Evolutionary conservation across 2,888 invertebrate genomes (phyloP), one percentile per base, ranked within the genome.

Genomic region (Diachrysia chrysitis): DNA sequence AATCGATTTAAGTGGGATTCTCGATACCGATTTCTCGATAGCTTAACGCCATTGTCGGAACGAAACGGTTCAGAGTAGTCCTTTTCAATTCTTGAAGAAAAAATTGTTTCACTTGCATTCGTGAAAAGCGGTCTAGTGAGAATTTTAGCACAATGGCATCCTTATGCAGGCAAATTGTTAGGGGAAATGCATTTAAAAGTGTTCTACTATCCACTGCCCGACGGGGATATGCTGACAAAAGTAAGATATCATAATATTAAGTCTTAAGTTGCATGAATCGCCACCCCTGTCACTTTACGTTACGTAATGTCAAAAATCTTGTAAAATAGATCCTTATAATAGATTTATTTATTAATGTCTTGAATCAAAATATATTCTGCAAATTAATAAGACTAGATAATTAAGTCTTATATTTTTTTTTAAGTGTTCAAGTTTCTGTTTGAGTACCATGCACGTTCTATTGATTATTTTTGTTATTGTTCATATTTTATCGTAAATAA

Each of bases 141-240:
- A 89, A 90, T 74, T 85, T 85, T 82, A 84, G 85, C 96, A 96
- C 96, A 84, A 97, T 97, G 97, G 97, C 97, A 94, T 97, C 97
- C 83, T 93, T 97, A 90, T 97, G 97, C 95, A 96, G 97, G 94
- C 97, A 97, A 96, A 95, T 97, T 92, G 93, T 96, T 86, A 93
- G 96, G 73, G 96, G 96, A 94, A 94, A 96, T 89, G 96, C 96
- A 84, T 96, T 96, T 88, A 96, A 96, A 92, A 96, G 96, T 95
- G 96, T 96, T 81, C 89, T 96, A 81, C 95, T 96, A 87, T 95
- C 96, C 82, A 95, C 96, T 83, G 96, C 96, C 84, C 96, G 96
- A 81, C 95, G 96, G 85, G 96, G 97, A 87, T 96, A 94, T 86
- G 92, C 95, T 78, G 95, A 96, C 87, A 97, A 96, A 96, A 96